Evolutionary conservation across 2,888 invertebrate genomes (phyloP).

Genomic region (Geophilus truncorum): DNA sequence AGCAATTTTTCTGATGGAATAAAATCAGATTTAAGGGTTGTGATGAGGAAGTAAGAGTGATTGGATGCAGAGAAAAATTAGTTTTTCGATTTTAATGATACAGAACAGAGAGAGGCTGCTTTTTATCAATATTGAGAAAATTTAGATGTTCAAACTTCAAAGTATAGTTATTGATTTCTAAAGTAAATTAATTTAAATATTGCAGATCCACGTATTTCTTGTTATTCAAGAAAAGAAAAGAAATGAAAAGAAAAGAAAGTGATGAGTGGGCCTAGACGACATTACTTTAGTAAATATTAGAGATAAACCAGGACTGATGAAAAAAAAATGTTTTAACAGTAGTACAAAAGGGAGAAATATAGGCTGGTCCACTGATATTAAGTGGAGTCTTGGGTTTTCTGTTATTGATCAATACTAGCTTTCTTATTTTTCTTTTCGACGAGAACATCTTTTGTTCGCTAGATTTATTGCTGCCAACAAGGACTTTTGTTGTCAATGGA

Average conservation of each 20-base stretch:
- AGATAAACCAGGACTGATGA: no score
- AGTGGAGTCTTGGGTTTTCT: neutral
- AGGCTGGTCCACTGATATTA: neutral
- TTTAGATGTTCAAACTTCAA: neutral
- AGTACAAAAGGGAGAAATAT: neutral
- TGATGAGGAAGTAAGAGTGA: no score
- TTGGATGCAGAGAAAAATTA: no score
- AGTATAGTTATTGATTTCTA: no score
- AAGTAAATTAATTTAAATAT: no score
- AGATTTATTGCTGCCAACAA: constrained; percentile 24
- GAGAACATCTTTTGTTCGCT: neutral
- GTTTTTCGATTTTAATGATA: no score
- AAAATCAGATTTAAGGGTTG: no score
- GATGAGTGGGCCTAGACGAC: neutral
- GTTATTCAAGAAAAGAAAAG: no score
- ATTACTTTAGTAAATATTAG: neutral
- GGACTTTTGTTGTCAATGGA: neutral
- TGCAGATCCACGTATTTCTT: no score
- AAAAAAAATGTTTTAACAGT: neutral
- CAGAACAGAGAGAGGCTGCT: neutral
- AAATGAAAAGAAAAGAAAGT: no score
- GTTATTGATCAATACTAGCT: neutral
- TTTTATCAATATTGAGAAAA: neutral
- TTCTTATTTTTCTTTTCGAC: neutral
- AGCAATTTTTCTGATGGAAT: neutral